A percentile compares a stretch with the other conserved stretches of the same genome.
These are phyloP conservation scores for Leptopilina drosophilae DNA, from an alignment of 2,888 invertebrate species.

Conservation along the genomic window DNA sequence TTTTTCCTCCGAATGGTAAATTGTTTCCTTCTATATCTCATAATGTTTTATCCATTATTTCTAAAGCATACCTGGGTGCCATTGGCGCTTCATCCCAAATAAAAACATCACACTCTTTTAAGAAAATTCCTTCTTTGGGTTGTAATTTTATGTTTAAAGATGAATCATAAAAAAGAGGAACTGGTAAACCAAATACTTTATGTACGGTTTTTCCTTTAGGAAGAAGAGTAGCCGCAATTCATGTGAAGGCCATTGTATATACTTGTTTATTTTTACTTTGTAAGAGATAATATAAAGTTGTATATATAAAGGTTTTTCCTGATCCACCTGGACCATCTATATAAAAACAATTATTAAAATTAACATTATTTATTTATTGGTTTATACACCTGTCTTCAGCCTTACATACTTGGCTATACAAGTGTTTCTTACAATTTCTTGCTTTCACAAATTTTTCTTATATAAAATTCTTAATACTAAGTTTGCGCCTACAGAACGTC, in stretches of 20 bases:
- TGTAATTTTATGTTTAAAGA: constrained; percentile 41
- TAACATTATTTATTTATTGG: too few relatives aligned
- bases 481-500: too few relatives aligned
- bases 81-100: neutral
- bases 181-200: neutral
- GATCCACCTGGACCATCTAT: constrained; percentile 65
- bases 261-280: constrained; percentile 25
- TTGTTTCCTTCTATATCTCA: constrained; percentile 21
- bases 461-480: too few relatives aligned
- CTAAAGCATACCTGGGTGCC: too few relatives aligned
- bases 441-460: too few relatives aligned
- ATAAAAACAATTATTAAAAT: constrained; percentile 43
- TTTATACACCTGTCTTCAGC: too few relatives aligned
- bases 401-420: too few relatives aligned
- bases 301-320: constrained; percentile 3
- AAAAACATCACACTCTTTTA: constrained; percentile 29
- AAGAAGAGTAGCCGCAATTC: constrained; percentile 48
- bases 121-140: constrained; percentile 45
- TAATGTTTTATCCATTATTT: too few relatives aligned
- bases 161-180: constrained; percentile 45
- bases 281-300: neutral
- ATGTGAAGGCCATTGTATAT: constrained; percentile 50
- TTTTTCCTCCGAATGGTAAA: constrained; percentile 46
- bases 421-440: too few relatives aligned
- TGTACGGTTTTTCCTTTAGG: constrained; percentile 55